phyloP scores from a whole-genome alignment of 2,113 vertebrate genomes.

The Microcebus ravelobensis region DNA sequence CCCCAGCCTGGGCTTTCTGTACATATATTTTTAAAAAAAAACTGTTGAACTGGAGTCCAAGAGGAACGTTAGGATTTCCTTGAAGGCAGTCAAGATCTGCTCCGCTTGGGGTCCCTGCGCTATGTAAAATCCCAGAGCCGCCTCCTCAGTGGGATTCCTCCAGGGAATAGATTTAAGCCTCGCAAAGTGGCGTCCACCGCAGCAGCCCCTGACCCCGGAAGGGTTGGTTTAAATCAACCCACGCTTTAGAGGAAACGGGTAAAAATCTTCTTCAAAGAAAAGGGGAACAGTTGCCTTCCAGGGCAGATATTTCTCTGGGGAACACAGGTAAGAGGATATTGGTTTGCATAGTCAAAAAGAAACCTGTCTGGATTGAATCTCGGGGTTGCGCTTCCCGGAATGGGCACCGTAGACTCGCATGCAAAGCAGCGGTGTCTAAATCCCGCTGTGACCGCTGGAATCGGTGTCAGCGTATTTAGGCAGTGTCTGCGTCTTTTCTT shows the following conservation, averaged over 20 bases:
- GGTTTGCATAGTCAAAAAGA: rapidly evolving
- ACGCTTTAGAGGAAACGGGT: background rate
- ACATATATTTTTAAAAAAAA: too few relatives aligned
- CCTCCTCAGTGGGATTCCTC: background rate
- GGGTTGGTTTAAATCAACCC: background rate
- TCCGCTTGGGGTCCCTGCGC: rapidly evolving
- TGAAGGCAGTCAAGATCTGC: too few relatives aligned
- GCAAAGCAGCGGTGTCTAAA: rapidly evolving
- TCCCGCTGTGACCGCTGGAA: too few relatives aligned
- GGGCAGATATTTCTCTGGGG: too few relatives aligned
- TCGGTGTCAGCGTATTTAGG: too few relatives aligned
- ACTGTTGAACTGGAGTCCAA: background rate
- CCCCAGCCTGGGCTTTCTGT: background rate
- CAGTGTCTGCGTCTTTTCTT: rapidly evolving
- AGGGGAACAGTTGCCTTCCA: background rate
- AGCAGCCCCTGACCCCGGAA: too few relatives aligned
- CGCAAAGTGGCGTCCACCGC: background rate
- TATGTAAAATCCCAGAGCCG: rapidly evolving
- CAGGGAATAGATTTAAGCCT: rapidly evolving
- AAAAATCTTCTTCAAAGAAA: background rate
- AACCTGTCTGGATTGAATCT: rapidly evolving
- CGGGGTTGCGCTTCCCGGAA: rapidly evolving
- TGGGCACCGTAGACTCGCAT: rapidly evolving
- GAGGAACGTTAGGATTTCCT: rapidly evolving
- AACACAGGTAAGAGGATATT: rapidly evolving